Evolutionary conservation across 2,797 vertebrate genomes (phyloP).

Genomic region (Characodon lateralis): DNA sequence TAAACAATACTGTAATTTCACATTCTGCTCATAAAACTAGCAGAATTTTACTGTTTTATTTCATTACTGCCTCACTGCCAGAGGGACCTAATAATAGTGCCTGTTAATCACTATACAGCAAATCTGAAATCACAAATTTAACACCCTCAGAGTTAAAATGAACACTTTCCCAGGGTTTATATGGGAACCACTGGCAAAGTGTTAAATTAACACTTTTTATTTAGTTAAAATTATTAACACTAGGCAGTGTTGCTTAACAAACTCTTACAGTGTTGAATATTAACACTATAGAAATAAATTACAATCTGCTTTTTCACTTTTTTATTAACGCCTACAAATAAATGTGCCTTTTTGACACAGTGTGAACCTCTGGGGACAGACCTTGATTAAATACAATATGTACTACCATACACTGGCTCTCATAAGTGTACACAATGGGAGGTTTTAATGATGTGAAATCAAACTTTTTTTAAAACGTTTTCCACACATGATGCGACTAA

Average conservation of each 20-base stretch:
- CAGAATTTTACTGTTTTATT: background rate
- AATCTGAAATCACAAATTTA: no score
- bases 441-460: background rate
- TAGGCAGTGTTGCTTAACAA: no score
- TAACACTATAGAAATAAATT: background rate
- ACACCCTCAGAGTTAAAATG: no score
- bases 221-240: no score
- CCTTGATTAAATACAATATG: background rate
- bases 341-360: background rate
- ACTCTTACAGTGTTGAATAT: no score
- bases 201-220: no score
- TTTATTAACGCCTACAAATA: background rate
- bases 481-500: background rate
- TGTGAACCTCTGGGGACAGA: background rate
- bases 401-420: background rate
- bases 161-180: no score
- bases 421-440: background rate
- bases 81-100: background rate
- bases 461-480: background rate
- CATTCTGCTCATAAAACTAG: background rate
- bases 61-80: background rate
- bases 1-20: background rate
- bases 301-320: background rate
- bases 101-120: no score
- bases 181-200: no score